These are phyloP conservation scores for Galendromus occidentalis DNA, from an alignment of 1,140 invertebrate species.

Conservation along the genomic window DNA sequence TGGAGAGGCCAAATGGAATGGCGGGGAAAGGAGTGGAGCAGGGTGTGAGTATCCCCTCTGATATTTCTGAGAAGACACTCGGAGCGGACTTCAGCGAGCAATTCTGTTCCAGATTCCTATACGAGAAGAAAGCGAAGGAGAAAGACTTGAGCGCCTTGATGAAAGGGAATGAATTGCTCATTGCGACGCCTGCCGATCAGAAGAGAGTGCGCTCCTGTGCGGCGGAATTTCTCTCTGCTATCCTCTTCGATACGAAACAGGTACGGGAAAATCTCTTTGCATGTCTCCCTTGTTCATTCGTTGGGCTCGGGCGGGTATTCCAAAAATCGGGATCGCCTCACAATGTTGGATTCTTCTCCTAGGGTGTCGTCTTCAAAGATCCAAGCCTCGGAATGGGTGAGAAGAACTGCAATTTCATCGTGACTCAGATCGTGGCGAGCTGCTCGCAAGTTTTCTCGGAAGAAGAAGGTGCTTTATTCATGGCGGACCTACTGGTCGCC, in stretches of 20 bases:
- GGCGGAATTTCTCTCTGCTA: not conserved
- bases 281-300: no score
- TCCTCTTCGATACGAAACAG: not conserved
- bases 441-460: constrained; percentile 2
- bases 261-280: no score
- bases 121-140: not conserved
- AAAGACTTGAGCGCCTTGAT: not conserved
- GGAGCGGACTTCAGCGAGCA: no score
- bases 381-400: not conserved
- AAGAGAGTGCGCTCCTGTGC: not conserved
- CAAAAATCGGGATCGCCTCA: no score
- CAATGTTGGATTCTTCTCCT: not conserved
- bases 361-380: not conserved
- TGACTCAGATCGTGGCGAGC: not conserved
- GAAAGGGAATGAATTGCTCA: not conserved
- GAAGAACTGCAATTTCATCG: not conserved
- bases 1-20: constrained; percentile 1
- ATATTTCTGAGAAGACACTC: no score
- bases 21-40: constrained; percentile 2
- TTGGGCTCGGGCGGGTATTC: no score
- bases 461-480: not conserved
- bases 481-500: not conserved
- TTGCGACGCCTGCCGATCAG: not conserved
- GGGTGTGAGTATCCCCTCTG: not conserved
- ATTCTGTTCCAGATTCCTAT: not conserved